Evolutionary conservation across 2,888 invertebrate species (phyloP).

Genomic region (Chrysolina americana): DNA sequence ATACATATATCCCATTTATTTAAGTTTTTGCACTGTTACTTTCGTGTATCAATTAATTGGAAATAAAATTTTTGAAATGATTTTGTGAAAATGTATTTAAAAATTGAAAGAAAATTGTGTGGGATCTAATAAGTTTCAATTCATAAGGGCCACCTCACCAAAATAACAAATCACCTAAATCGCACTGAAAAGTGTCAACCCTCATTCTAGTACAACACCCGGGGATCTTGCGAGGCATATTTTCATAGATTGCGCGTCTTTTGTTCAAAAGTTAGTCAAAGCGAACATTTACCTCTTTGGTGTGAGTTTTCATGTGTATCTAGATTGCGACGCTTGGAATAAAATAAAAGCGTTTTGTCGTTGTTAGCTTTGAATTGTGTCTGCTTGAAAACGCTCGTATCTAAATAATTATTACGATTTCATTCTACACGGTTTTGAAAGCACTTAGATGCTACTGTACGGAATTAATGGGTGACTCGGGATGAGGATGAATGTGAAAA

Average conservation of each 20-base stretch:
- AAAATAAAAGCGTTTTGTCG: slow-evolving; percentile 49
- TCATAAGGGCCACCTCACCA: no score
- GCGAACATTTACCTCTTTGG: slow-evolving; percentile 36
- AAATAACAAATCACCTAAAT: not conserved
- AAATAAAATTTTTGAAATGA: no score
- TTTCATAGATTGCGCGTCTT: slow-evolving; percentile 30
- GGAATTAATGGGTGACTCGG: slow-evolving; percentile 39
- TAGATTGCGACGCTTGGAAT: slow-evolving; percentile 41
- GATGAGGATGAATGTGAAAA: slow-evolving; percentile 33
- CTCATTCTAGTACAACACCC: not conserved
- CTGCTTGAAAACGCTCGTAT: slow-evolving; percentile 45
- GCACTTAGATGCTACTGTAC: slow-evolving; percentile 34
- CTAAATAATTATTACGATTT: slow-evolving; percentile 51
- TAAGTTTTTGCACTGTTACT: no score
- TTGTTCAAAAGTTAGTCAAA: slow-evolving; percentile 26
- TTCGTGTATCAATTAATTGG: no score
- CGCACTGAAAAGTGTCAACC: slow-evolving; percentile 7
- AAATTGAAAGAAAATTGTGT: no score
- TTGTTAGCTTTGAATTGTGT: slow-evolving; percentile 45
- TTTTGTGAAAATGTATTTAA: no score
- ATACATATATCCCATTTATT: no score
- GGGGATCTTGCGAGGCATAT: not conserved
- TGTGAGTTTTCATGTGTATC: slow-evolving; percentile 33
- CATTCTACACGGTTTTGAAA: slow-evolving; percentile 38
- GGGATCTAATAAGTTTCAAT: no score